Evolutionary conservation across 2,797 vertebrate genomes (phyloP).

Genomic region (Scyliorhinus canicula): DNA sequence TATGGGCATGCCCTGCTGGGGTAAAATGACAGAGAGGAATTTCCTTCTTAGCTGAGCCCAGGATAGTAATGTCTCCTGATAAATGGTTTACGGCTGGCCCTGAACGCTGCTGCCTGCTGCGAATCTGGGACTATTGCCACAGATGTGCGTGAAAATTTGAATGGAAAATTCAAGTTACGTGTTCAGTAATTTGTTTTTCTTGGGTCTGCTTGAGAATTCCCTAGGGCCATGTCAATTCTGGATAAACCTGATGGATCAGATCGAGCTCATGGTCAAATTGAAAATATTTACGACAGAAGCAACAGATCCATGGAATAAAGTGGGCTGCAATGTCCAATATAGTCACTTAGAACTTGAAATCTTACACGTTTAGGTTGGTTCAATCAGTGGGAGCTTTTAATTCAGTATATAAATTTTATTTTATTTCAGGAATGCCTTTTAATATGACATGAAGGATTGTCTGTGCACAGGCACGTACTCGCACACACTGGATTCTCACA

Average conservation of each 20-base stretch:
- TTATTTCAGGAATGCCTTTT: background rate
- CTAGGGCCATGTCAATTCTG: background rate
- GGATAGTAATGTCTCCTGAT: background rate
- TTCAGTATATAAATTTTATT: background rate
- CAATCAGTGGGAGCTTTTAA: background rate
- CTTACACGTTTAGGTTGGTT: background rate
- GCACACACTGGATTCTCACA: background rate
- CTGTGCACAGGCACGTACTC: no score
- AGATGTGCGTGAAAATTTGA: background rate
- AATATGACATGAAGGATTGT: background rate
- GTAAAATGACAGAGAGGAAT: background rate
- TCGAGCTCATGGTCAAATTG: background rate
- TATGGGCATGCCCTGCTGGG: background rate
- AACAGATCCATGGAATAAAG: background rate
- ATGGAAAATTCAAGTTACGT: background rate
- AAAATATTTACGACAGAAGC: background rate
- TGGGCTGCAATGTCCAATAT: background rate
- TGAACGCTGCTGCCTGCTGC: no score
- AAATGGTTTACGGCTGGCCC: background rate
- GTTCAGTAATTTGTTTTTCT: background rate
- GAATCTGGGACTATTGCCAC: background rate
- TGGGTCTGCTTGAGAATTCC: background rate
- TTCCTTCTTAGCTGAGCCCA: background rate
- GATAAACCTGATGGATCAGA: constrained; percentile 15
- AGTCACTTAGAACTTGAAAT: background rate